Conservation (phyloP, 2,797 vertebrate species). For the Lithobates pipiens region DNA sequence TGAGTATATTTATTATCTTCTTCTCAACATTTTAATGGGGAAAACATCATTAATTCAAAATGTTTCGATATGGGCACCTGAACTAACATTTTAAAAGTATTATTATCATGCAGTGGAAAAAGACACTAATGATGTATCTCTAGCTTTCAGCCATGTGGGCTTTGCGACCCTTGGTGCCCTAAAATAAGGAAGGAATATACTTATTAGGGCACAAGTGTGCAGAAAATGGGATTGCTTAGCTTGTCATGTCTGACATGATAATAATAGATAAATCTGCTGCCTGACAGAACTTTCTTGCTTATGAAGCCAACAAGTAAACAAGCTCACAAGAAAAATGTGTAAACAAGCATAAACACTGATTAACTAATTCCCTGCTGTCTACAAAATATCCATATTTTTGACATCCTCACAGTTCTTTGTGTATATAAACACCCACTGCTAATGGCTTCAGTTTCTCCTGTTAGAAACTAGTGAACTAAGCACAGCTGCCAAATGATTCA, state of each 20-base stretch:
- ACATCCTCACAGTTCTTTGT: too few relatives aligned
- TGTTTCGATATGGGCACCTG: neutral
- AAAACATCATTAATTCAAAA: neutral
- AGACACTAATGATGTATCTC: constrained; percentile 10
- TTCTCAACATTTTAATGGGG: neutral
- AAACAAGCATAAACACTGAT: neutral
- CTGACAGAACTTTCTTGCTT: neutral
- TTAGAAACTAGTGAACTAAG: too few relatives aligned
- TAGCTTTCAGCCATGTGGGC: neutral
- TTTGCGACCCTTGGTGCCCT: neutral
- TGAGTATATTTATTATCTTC: neutral
- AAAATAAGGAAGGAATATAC: neutral
- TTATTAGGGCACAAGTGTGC: neutral
- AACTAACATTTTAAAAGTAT: constrained; percentile 1
- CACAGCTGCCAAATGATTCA: too few relatives aligned
- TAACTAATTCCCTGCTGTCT: neutral
- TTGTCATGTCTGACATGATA: constrained; percentile 6
- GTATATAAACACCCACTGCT: too few relatives aligned
- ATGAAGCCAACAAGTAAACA: neutral
- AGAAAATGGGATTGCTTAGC: neutral
- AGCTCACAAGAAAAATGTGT: neutral
- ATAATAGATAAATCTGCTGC: constrained; percentile 1
- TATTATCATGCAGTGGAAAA: neutral
- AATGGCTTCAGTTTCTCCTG: too few relatives aligned
- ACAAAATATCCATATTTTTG: neutral